Percentiles rank a stretch among this genome's conserved stretches.
Conservation (phyloP, 2,888 invertebrate genomes). For the Clivina fossor region DNA sequence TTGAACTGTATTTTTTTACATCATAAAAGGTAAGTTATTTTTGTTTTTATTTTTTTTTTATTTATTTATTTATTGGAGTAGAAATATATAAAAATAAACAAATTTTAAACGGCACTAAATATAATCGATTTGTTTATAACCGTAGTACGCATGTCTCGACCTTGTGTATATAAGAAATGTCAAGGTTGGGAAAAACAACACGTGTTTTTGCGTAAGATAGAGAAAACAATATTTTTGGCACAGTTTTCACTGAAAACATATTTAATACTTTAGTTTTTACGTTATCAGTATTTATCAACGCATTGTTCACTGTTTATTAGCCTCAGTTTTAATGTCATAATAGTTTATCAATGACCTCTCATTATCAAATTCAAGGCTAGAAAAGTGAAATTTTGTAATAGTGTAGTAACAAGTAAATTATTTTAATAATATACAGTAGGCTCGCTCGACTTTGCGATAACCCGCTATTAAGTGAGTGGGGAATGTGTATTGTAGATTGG, state of each 20-base stretch:
- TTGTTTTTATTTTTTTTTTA: neutral
- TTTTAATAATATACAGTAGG: neutral
- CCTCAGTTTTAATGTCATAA: too few species aligned
- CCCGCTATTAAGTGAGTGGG: slow-evolving; percentile 19
- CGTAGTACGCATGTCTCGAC: slow-evolving; percentile 20
- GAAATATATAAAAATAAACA: slow-evolving; percentile 1
- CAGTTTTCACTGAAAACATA: too few species aligned
- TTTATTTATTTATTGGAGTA: neutral
- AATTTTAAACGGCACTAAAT: slow-evolving; percentile 5
- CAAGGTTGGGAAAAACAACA: slow-evolving; percentile 14
- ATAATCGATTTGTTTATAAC: slow-evolving; percentile 14
- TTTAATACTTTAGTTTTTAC: too few species aligned
- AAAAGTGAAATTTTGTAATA: slow-evolving; percentile 8
- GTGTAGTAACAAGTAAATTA: slow-evolving; percentile 10
- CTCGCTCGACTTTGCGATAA: slow-evolving; percentile 20
- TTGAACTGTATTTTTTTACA: neutral
- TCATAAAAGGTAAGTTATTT: neutral
- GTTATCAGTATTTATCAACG: too few species aligned
- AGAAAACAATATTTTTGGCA: too few species aligned
- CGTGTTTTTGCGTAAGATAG: too few species aligned
- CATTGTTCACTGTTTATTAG: too few species aligned
- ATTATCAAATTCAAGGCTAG: slow-evolving; percentile 16
- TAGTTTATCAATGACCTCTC: slow-evolving; percentile 14
- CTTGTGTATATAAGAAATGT: slow-evolving; percentile 14
- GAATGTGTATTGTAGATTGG: slow-evolving; percentile 19